phyloP scores from a whole-genome alignment of 2,888 invertebrate species.

The Myopa tessellatipennis region DNA sequence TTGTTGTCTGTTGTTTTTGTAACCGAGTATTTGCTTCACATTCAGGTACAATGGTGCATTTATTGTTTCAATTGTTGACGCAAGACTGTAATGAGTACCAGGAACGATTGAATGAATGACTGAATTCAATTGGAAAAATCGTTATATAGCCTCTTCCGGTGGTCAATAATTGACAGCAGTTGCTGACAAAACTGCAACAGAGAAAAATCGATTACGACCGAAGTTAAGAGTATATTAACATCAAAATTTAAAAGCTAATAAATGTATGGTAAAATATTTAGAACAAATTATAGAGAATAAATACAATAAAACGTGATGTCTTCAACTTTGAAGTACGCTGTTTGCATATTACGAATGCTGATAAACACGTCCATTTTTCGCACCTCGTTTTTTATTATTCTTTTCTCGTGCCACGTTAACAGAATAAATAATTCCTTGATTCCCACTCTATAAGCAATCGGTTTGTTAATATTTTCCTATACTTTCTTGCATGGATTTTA shows the following conservation, averaged over 20 bases:
- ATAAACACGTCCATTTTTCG: not conserved
- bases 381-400: not conserved
- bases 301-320: too few relatives aligned
- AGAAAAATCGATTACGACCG: not conserved
- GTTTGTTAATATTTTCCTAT: not conserved
- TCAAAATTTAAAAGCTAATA: not conserved
- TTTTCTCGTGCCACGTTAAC: not conserved
- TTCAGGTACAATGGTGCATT: slow-evolving; percentile 29
- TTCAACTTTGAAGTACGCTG: not conserved
- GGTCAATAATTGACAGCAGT: not conserved
- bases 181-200: slow-evolving; percentile 1
- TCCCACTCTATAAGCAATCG: not conserved
- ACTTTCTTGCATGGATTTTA: not conserved
- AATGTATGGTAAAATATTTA: not conserved
- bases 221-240: not conserved
- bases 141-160: slow-evolving; percentile 15
- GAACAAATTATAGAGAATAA: not conserved
- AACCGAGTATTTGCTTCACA: not conserved
- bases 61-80: not conserved
- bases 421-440: not conserved
- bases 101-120: not conserved
- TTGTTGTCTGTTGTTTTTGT: not conserved
- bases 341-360: not conserved
- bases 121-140: not conserved
- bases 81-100: not conserved